These are phyloP conservation scores for Zapus hudsonius DNA, from an alignment of 2,113 vertebrate genomes.

Conservation along the genomic window DNA sequence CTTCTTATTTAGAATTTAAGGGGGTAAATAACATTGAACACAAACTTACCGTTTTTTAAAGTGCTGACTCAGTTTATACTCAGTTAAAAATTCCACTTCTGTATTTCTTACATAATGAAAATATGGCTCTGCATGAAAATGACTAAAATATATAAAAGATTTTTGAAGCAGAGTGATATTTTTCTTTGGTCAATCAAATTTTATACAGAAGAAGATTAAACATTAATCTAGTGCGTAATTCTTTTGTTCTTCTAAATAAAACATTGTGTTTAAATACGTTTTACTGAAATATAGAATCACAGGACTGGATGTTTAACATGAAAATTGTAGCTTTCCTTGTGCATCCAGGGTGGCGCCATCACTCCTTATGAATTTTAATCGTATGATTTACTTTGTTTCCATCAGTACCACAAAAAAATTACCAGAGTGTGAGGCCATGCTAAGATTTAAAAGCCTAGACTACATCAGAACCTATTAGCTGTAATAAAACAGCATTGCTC, in stretches of 20 bases:
- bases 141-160: not conserved
- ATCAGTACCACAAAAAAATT: not conserved
- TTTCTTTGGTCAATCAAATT: constrained; percentile 29
- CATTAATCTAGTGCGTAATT: not conserved
- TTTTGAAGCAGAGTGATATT: not conserved
- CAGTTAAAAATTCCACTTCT: not conserved
- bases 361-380: not conserved
- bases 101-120: not conserved
- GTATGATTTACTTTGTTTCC: not conserved
- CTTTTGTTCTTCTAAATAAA: not conserved
- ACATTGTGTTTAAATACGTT: not conserved
- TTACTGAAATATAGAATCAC: not conserved
- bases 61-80: not conserved
- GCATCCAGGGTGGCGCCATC: not conserved
- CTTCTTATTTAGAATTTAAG: not conserved
- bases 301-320: not conserved
- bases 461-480: not conserved
- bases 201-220: not conserved
- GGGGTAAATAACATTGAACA: not conserved
- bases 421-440: not conserved
- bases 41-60: not conserved
- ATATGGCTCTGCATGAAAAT: not conserved
- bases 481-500: not conserved
- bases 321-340: not conserved
- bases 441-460: not conserved